Percentiles rank a stretch among this genome's conserved stretches.
These are phyloP conservation scores for Colletes gigas DNA, from an alignment of 1,140 invertebrate species.

Conservation along the genomic window DNA sequence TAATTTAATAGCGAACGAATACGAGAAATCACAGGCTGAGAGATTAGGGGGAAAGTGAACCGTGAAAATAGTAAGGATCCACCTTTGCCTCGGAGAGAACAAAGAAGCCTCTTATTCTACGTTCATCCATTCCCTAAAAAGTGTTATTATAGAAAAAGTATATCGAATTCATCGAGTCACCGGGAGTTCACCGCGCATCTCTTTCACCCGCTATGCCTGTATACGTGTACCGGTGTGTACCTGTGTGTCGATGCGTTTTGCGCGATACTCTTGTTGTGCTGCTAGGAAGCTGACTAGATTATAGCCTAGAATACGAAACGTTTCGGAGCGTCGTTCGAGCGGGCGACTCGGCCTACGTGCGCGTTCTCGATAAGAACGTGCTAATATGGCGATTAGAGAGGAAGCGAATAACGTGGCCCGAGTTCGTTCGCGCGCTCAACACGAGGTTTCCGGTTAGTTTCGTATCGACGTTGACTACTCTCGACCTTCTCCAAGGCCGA, in stretches of 20 bases:
- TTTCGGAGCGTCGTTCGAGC: conserved; percentile 42
- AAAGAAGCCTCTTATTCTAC: too few relatives aligned
- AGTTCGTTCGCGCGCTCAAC: background rate
- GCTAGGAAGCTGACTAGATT: conserved; percentile 81
- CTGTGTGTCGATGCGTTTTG: conserved; percentile 43
- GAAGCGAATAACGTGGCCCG: conserved; percentile 27
- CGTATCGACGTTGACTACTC: conserved; percentile 70
- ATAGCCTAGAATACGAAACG: conserved; percentile 74
- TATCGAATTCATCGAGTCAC: too few relatives aligned
- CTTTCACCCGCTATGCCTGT: background rate
- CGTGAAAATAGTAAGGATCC: too few relatives aligned
- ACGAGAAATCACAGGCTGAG: too few relatives aligned
- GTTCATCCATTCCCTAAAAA: too few relatives aligned
- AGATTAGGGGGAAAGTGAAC: too few relatives aligned
- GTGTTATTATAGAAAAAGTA: too few relatives aligned
- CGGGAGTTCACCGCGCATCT: too few relatives aligned
- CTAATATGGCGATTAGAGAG: conserved; percentile 26
- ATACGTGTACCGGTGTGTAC: conserved; percentile 29
- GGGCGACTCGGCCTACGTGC: background rate
- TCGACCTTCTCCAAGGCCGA: conserved; percentile 63
- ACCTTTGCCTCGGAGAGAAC: too few relatives aligned
- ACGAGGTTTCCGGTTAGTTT: conserved; percentile 48
- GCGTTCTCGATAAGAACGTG: conserved; percentile 32
- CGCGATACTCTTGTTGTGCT: conserved; percentile 74
- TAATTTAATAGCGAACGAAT: too few relatives aligned